These are phyloP conservation scores for Lymantria monacha DNA, from an alignment of 2,888 invertebrate species.

Conservation along the genomic window DNA sequence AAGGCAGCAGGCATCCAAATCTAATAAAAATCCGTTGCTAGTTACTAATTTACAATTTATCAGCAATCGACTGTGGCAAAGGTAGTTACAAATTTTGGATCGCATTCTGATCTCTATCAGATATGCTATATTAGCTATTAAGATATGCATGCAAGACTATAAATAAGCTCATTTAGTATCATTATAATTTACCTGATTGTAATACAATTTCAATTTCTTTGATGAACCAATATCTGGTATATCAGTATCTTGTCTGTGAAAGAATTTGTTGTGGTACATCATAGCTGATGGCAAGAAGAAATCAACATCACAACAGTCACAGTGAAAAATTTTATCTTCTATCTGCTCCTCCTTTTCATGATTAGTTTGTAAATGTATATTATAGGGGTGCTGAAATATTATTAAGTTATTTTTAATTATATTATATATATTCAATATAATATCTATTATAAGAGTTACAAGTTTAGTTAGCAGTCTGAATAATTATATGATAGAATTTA, in stretches of 20 bases:
- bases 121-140: no score
- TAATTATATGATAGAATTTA: no score
- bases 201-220: conserved; percentile 59
- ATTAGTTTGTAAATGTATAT: conserved; percentile 77
- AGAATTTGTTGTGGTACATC: conserved; percentile 81
- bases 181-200: conserved; percentile 46
- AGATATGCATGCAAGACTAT: no score
- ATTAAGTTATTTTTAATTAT: neutral
- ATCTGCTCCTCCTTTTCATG: conserved; percentile 55
- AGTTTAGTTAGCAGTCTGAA: no score
- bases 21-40: no score
- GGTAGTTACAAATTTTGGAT: no score
- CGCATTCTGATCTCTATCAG: no score
- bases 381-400: conserved; percentile 77
- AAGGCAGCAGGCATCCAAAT: no score
- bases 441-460: neutral
- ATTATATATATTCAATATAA: neutral
- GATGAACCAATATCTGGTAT: conserved; percentile 64
- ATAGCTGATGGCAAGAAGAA: conserved; percentile 82
- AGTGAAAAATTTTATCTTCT: conserved; percentile 56
- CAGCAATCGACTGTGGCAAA: no score
- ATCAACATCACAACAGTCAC: conserved; percentile 80
- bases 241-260: conserved; percentile 69
- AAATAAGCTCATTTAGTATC: no score
- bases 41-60: no score